These are phyloP conservation scores for Scrobipalpa costella DNA, from an alignment of 2,888 invertebrate genomes.

Conservation along the genomic window DNA sequence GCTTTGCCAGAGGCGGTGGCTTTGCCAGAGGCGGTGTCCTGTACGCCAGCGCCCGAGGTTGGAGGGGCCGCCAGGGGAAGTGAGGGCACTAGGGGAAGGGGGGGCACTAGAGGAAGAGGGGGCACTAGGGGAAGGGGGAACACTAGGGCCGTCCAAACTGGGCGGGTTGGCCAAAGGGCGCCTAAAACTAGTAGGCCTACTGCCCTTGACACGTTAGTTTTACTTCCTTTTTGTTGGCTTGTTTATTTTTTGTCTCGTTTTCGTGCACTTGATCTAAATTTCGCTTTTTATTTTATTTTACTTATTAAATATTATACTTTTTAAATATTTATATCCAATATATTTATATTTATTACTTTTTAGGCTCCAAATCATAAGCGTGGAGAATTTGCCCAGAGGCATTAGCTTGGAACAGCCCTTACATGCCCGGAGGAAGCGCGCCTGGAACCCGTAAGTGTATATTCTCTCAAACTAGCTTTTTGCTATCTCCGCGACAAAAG, in stretches of 20 bases:
- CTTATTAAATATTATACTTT: too few relatives aligned
- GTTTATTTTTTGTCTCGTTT: background rate
- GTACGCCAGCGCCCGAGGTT: too few relatives aligned
- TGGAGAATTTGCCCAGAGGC: background rate
- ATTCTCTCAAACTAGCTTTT: background rate
- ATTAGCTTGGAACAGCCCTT: background rate
- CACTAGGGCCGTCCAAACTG: background rate
- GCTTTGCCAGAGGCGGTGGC: background rate
- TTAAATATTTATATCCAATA: background rate
- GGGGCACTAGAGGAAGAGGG: too few relatives aligned
- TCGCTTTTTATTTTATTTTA: background rate
- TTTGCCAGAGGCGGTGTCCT: background rate
- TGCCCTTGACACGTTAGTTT: background rate
- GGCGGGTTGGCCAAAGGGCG: background rate
- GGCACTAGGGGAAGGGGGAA: too few relatives aligned
- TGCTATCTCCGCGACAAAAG: background rate
- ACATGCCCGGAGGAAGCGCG: constrained; percentile 1
- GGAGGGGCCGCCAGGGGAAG: too few relatives aligned
- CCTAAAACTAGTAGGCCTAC: background rate
- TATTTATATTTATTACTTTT: background rate
- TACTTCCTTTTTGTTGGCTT: background rate
- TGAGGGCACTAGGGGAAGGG: too few relatives aligned
- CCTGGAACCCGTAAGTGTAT: background rate
- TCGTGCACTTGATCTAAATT: background rate
- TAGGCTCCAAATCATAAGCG: background rate